A percentile compares a stretch with the other conserved stretches of the same genome.
Evolutionary conservation across 2,113 vertebrate species (phyloP).

Genomic region (Cisticola juncidis): DNA sequence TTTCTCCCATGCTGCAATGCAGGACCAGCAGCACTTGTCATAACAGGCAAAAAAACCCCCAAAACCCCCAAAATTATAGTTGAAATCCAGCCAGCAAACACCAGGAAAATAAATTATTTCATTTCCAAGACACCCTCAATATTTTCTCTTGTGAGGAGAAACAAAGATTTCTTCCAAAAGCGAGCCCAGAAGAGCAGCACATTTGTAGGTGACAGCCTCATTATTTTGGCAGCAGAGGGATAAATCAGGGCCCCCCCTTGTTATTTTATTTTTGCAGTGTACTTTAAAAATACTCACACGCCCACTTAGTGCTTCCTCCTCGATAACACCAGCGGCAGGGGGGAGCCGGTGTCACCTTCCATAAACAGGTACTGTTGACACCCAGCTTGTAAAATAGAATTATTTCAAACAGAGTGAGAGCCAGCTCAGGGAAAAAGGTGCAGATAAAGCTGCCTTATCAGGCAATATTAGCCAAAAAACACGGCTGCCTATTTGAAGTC

Average conservation of each 20-base stretch:
- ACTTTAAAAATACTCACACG: conserved; percentile 58
- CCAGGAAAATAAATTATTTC: background rate
- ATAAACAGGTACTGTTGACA: conserved; percentile 76
- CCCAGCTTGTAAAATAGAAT: conserved; percentile 50
- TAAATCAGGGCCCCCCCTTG: background rate
- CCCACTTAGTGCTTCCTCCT: conserved; percentile 76
- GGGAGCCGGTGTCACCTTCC: conserved; percentile 52
- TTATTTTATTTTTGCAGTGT: conserved; percentile 58
- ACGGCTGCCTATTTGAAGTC: conserved; percentile 59
- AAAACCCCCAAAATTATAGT: background rate
- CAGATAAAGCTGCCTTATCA: conserved; percentile 65
- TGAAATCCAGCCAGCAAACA: background rate
- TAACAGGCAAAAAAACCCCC: background rate
- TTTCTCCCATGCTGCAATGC: accelerated
- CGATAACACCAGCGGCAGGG: conserved; percentile 68
- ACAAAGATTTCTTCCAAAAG: background rate
- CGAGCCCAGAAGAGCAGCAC: background rate
- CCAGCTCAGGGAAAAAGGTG: conserved; percentile 21
- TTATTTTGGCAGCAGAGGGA: background rate
- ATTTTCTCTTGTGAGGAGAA: background rate
- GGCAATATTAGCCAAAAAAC: conserved; percentile 26
- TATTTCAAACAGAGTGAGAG: conserved; percentile 25
- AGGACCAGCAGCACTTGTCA: background rate
- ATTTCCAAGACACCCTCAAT: background rate
- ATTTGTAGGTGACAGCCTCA: background rate